A percentile compares a stretch with the other conserved stretches of the same genome.
Evolutionary conservation across 2,888 invertebrate species (phyloP).

Genomic region (Colletes collaris): DNA sequence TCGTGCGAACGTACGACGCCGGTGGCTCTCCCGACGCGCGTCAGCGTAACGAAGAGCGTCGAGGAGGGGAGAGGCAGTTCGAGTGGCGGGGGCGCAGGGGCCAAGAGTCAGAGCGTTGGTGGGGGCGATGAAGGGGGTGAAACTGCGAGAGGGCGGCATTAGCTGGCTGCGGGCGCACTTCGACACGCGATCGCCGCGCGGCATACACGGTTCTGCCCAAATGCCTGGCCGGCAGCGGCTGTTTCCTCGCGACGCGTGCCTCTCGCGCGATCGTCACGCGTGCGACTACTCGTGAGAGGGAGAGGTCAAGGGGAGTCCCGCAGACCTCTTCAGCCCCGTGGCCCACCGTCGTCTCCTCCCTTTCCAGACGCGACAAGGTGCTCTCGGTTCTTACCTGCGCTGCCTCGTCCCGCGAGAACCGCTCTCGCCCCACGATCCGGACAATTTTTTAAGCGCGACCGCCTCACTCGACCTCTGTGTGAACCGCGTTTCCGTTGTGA

Average conservation of each 20-base stretch:
- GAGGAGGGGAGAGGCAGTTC: not conserved
- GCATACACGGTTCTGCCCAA: constrained; percentile 39
- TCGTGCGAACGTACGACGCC: not conserved
- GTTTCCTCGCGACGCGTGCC: constrained; percentile 67
- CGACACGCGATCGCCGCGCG: constrained; percentile 62
- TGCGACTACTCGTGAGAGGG: constrained; percentile 45
- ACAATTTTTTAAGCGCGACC: not conserved
- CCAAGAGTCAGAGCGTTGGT: too few relatives aligned
- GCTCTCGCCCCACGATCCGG: not conserved
- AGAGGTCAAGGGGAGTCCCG: constrained; percentile 57
- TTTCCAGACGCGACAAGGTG: not conserved
- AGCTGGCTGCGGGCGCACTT: constrained; percentile 44
- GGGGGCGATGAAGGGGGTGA: not conserved
- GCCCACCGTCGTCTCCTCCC: constrained; percentile 13
- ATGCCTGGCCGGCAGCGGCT: constrained; percentile 56
- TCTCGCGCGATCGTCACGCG: constrained; percentile 65
- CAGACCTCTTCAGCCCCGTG: constrained; percentile 16
- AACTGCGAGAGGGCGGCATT: constrained; percentile 47
- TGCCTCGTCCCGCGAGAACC: not conserved
- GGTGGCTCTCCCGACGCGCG: constrained; percentile 1
- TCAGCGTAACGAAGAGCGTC: not conserved
- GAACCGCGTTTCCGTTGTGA: not conserved
- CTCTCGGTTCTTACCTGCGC: too few relatives aligned
- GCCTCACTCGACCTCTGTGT: too few relatives aligned
- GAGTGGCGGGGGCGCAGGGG: not conserved